Conservation (phyloP, 1,140 invertebrate genomes). For the Saxidomus purpurata region DNA sequence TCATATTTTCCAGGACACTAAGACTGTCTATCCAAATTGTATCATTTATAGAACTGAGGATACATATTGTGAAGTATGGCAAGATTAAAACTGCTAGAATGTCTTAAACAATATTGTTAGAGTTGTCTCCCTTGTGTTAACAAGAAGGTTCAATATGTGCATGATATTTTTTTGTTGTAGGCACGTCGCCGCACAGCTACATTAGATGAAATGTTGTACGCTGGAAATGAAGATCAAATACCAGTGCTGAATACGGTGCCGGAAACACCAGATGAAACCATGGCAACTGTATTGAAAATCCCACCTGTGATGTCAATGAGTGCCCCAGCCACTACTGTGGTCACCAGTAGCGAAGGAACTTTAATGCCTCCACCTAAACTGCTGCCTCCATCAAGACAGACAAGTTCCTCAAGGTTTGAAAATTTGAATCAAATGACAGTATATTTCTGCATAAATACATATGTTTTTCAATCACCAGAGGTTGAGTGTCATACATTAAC, state of each 20-base stretch:
- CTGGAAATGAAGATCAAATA: conserved; percentile 73
- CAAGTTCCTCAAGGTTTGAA: conserved; percentile 46
- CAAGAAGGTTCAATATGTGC: too few relatives aligned
- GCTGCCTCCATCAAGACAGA: conserved; percentile 47
- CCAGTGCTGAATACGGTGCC: conserved; percentile 59
- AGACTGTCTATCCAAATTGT: too few relatives aligned
- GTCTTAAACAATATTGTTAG: too few relatives aligned
- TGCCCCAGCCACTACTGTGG: neutral
- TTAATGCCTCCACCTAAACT: conserved; percentile 79
- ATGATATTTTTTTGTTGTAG: neutral
- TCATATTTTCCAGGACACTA: too few relatives aligned
- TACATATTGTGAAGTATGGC: too few relatives aligned
- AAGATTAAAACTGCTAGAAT: too few relatives aligned
- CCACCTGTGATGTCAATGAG: conserved; percentile 23
- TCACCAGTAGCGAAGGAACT: conserved; percentile 35
- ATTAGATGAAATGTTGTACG: conserved; percentile 91
- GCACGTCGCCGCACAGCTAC: conserved; percentile 89
- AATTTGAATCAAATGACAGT: neutral
- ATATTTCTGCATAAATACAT: too few relatives aligned
- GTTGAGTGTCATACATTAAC: too few relatives aligned
- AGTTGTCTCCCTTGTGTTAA: too few relatives aligned
- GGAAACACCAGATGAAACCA: conserved; percentile 75
- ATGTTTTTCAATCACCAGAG: too few relatives aligned
- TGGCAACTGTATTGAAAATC: neutral
- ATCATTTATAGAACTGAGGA: too few relatives aligned